These are phyloP conservation scores for Gerris lacustris DNA, from an alignment of 2,888 invertebrate genomes.

Conservation along the genomic window DNA sequence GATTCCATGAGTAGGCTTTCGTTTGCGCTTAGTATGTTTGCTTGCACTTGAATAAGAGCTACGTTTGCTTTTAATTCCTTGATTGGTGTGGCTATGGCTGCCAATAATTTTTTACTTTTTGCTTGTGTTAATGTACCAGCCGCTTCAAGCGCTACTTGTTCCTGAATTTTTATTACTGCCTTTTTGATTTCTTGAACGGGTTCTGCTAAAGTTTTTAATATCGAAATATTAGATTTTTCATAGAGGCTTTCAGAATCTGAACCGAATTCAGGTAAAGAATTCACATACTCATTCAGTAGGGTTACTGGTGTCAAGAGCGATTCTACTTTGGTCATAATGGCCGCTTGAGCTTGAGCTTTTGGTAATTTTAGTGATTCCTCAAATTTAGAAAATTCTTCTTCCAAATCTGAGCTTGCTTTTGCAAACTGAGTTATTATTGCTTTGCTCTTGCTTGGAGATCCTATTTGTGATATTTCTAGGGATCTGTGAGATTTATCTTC, in stretches of 20 bases:
- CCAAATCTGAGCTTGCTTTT: conserved; percentile 26
- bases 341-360: background rate
- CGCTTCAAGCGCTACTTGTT: conserved; percentile 22
- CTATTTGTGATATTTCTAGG: background rate
- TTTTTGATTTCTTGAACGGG: conserved; percentile 32
- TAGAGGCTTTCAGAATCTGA: conserved; percentile 2
- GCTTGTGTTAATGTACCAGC: conserved; percentile 14
- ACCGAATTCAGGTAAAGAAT: conserved; percentile 5
- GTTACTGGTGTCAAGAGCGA: background rate
- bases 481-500: background rate
- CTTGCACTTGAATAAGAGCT: conserved; percentile 41
- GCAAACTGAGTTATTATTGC: conserved; percentile 21
- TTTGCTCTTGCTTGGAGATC: background rate
- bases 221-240: conserved; percentile 25
- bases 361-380: conserved; percentile 35
- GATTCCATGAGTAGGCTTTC: conserved; percentile 35
- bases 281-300: background rate
- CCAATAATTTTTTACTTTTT: conserved; percentile 16
- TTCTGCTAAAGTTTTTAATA: conserved; percentile 31
- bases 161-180: conserved; percentile 23
- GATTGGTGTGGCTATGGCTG: conserved; percentile 27
- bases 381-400: conserved; percentile 27
- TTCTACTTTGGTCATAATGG: background rate
- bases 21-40: conserved; percentile 39
- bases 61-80: conserved; percentile 38